Evolutionary conservation across 2,113 vertebrate species (phyloP), one percentile per base, ranked within the genome.

Genomic region (Hippocampus comes): DNA sequence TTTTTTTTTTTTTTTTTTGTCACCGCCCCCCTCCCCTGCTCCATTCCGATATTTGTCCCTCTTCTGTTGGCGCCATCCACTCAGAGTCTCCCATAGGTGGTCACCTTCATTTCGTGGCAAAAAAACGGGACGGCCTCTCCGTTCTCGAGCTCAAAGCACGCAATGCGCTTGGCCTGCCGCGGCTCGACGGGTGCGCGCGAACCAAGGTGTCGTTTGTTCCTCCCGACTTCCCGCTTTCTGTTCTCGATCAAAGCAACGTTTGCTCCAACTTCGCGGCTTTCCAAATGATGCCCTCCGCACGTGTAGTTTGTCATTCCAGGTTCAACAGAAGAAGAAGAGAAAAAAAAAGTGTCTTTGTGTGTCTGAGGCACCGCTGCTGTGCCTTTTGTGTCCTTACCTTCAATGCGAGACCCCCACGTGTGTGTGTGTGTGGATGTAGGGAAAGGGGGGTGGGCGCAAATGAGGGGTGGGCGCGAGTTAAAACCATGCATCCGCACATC

Each of bases 251-350:
- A 78, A 90, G 64, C 83, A 76, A 84, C 82, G 70, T 46, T 60
- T 57, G 9, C n/a, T 23, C 53, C 53, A n/a, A 10, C 10, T 14
- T 57, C 14, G 57, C 27, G 25, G 80, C 84, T 86, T 81, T 67
- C 83, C 68, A 79, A 68, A 78, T 64, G 78, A 86, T 68, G 60
- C 77, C 81, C 80, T 76, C 61, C 80, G 74, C 27, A 80, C 85
- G 63, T 76, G 78, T 77, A 76, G 85, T 86, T 82, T 80, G 84
- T 86, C 86, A 84, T 90, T 90, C 84, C 82, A 88, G 74, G 79
- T 76, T 30, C 23, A 34, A 61, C 4, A 17, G 27, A 18, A 34
- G 25, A 7, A 27, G 7, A 20, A 23, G 15, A 23, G 20, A 4
- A 55, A 55, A 23, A 55, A 20, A 57, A 83, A 74, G 82, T 88